Base-by-base conservation (phyloP, 37 sponge, comb jelly and placozoan genomes). In the Amphimedon queenslandica region DNA sequence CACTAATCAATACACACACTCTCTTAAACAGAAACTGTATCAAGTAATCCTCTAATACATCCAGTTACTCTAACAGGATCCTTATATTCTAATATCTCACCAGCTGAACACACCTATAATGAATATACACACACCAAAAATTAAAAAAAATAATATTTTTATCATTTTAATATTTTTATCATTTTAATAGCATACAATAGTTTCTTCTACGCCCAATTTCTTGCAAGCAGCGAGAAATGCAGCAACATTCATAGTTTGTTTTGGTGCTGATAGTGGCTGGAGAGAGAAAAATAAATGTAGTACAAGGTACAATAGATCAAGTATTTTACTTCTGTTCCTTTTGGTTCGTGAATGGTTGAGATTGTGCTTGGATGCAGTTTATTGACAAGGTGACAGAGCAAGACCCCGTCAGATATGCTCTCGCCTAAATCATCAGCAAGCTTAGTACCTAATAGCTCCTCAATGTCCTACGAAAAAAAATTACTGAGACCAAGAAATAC, bases 371-470 rank as follows among this genome's bases (percentile, higher is more conserved):
- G 87, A 28, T 82, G 83, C 1, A 91, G 80, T 33, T 76, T 74
- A 68, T 86, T 85, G 40, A 91, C 77, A 30, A 91, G 71, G 55
- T 82, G 73, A 75, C 92, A 91, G 29, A 86, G 76, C 31, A 84
- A 29, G 10, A 85, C 80, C 13, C 92, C 92, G 66, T 91, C 92
- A 8, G 29, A 37, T 16, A 91, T 60, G 60, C 70, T 58, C 5
- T 69, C 79, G 8, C 80, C 75, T 3, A 91, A 39, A 53, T 91
- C 92, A n/a, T 91, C 83, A 0, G 66, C 23, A 16, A 91, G 20
- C 36, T 72, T 32, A 2, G 78, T 47, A 0, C 67, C 79, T n/a
- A 91, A 47, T 40, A 91, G 37, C 1, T 31, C 56, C 72, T 91
- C 92, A 38, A 91, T 37, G 28, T 47, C n/a, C 90, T 90, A 39